A percentile compares a stretch with the other conserved stretches of the same genome.
Conservation (phyloP, 1,140 invertebrate genomes). For the Phenacoccus solenopsis region DNA sequence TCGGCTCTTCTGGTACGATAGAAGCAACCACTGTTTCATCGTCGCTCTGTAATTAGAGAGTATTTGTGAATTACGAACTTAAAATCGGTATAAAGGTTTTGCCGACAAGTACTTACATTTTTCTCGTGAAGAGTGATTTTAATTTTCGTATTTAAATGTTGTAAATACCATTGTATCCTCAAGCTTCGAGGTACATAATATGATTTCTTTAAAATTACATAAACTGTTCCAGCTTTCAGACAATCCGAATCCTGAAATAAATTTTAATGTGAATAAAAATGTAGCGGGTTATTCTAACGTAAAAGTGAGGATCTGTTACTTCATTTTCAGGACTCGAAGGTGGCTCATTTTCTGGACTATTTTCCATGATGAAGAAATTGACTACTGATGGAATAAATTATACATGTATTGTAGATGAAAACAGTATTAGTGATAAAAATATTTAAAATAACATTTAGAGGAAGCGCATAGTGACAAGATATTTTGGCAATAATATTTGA, state of each 20-base stretch:
- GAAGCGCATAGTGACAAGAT: neutral
- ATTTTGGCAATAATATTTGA: too few relatives aligned
- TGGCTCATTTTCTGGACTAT: neutral
- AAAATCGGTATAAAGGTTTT: neutral
- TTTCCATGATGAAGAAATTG: neutral
- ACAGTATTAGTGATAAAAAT: too few relatives aligned
- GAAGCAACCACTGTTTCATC: slow-evolving; percentile 50
- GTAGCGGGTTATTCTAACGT: too few relatives aligned
- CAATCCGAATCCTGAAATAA: slow-evolving; percentile 20
- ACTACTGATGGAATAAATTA: neutral
- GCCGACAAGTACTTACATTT: slow-evolving; percentile 22
- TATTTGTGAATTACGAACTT: slow-evolving; percentile 20
- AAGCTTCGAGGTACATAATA: slow-evolving; percentile 62
- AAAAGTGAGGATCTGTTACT: too few relatives aligned
- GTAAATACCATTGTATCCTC: slow-evolving; percentile 60
- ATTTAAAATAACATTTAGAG: neutral
- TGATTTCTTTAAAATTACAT: slow-evolving; percentile 56
- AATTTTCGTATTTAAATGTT: slow-evolving; percentile 51
- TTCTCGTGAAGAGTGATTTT: slow-evolving; percentile 34
- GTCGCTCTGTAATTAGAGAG: slow-evolving; percentile 35
- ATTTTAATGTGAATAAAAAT: slow-evolving; percentile 15
- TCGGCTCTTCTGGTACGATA: slow-evolving; percentile 42
- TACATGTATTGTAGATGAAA: neutral
- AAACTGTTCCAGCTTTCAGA: slow-evolving; percentile 44
- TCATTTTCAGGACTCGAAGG: neutral